Evolutionary conservation across 2,888 invertebrate genomes (phyloP).

Genomic region (Ceramica pisi): DNA sequence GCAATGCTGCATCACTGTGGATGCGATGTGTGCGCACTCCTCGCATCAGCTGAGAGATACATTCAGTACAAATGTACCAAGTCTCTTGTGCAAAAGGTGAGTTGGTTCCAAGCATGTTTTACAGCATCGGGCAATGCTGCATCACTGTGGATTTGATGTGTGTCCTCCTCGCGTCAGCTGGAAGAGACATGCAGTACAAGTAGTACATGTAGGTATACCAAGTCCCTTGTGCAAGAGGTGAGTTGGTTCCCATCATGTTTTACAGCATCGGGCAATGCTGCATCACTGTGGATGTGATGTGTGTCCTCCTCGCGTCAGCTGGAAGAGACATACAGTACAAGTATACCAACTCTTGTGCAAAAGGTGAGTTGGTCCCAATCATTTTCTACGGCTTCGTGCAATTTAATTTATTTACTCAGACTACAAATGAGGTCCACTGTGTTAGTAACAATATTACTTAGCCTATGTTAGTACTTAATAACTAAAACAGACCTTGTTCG

Average conservation of each 20-base stretch:
- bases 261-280: conserved; percentile 92
- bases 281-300: conserved; percentile 98
- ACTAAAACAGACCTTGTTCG: too few species aligned
- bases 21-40: conserved; percentile 98
- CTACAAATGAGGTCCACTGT: too few species aligned
- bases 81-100: conserved; percentile 96
- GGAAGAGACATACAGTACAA: too few species aligned
- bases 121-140: conserved; percentile 92
- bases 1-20: conserved; percentile 97
- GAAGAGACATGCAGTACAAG: conserved; percentile 96
- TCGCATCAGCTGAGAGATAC: conserved; percentile 96
- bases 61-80: conserved; percentile 72
- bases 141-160: conserved; percentile 98
- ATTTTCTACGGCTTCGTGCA: conserved; percentile 80
- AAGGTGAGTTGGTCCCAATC: conserved; percentile 90
- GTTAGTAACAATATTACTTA: too few species aligned
- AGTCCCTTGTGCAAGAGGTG: conserved; percentile 93
- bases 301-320: conserved; percentile 97
- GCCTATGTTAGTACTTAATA: too few species aligned
- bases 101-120: too few species aligned
- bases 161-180: conserved; percentile 97
- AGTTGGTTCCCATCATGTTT: background rate
- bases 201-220: too few species aligned
- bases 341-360: conserved; percentile 93
- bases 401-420: too few species aligned